Base-by-base conservation (phyloP, 2,888 invertebrate species). In the Limnephilus rhombicus region DNA sequence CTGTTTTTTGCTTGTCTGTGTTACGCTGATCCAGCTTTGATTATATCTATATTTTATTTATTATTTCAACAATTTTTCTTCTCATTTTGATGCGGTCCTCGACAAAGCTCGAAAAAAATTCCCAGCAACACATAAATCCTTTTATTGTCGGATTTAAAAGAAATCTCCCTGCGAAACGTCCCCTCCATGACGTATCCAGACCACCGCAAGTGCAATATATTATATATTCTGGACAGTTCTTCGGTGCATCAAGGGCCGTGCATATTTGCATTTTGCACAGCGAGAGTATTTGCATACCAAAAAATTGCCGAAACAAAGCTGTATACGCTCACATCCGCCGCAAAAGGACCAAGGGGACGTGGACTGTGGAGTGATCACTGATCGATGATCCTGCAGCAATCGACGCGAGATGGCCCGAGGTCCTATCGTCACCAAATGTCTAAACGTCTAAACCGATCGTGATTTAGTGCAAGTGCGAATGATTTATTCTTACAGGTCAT, bases 161-260 rank as follows among this genome's bases (percentile, higher is more conserved):
- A 90, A 90, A 90, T 90, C 83, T 49, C 24, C 24, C 31, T 83
- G 29, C 80, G 45, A 89, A 81, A 41, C 80, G 80, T 88, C 89
- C 29, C n/a, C 90, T n/a, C 12, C 91, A 90, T 92, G 92, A 92
- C 92, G 82, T 45, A 90, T 92, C 45, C 92, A 88, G 92, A 92
- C 92, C 92, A 92, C 92, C 92, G 86, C 83, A 87, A 80, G 85
- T 80, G 90, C 92, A 90, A 92, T 92, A 92, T 92, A 89, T 92
- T 92, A 92, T 90, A 88, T 90, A 85, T 90, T 90, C 90, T 13
- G 81, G 68, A n/a, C 80, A 31, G 82, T 82, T 83, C 90, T 41
- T 82, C 81, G 89, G 68, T 80, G 83, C 90, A 90, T 90, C 90
- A 83, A 90, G 90, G 81, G 81, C 31, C 83, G 18, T 45, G 53